Percentiles rank a stretch among this genome's conserved stretches.
Conservation (phyloP, 2,888 invertebrate species). For the Orgyia antiqua region DNA sequence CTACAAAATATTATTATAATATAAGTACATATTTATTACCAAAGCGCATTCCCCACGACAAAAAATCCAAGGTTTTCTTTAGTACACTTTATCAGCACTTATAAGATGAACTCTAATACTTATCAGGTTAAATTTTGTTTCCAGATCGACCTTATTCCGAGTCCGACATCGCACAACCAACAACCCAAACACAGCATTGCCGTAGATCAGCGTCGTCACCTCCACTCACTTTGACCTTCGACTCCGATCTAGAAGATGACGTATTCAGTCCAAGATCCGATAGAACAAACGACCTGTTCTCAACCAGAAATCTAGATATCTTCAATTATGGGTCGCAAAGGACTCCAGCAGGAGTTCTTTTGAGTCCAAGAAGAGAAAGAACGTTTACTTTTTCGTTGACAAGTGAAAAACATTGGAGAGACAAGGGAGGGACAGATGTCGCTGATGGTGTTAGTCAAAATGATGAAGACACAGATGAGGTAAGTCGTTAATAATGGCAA, state of each 20-base stretch:
- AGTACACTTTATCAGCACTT: no score
- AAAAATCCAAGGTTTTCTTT: no score
- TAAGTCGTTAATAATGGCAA: no score
- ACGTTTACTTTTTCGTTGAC: conserved; percentile 62
- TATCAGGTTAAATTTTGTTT: no score
- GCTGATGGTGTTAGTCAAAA: conserved; percentile 44
- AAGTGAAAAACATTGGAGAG: conserved; percentile 69
- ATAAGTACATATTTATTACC: no score
- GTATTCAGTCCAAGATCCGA: conserved; percentile 63
- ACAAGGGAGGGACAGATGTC: conserved; percentile 68
- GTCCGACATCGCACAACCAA: conserved; percentile 51
- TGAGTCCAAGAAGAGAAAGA: conserved; percentile 62
- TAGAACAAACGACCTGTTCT: conserved; percentile 57
- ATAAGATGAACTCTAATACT: no score
- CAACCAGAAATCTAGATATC: conserved; percentile 61
- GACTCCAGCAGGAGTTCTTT: conserved; percentile 61
- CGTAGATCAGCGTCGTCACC: conserved; percentile 63
- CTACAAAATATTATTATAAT: no score
- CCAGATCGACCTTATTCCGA: conserved; percentile 68
- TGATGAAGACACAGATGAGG: conserved; percentile 47
- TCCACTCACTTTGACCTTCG: conserved; percentile 54
- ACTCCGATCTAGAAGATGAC: conserved; percentile 66
- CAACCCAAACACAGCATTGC: conserved; percentile 39
- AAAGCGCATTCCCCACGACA: no score
- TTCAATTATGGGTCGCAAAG: conserved; percentile 59